Evolutionary conservation across 2,888 invertebrate species (phyloP), one percentile per base, ranked within the genome.

Genomic region (Eilema griseolum): DNA sequence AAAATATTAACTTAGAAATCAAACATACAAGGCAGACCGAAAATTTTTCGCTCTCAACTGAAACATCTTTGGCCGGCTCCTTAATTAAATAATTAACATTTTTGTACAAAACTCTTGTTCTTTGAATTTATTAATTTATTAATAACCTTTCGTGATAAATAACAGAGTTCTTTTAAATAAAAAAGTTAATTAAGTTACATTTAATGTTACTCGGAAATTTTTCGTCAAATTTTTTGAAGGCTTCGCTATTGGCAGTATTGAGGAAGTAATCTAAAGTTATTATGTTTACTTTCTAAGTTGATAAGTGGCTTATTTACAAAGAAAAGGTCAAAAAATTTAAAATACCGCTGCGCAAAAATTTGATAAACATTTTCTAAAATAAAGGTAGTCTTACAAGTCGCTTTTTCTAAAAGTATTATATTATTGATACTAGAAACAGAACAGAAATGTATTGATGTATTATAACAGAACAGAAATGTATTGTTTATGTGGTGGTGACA

Each of bases 81-180:
- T 76, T 80, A 83, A 80, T 81, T 69, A 77, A 83, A 79, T 81
- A 81, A 83, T 83, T 81, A 83, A 83, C 71, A 81, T 81, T 83
- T 82, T 46, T 73, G 65, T 78, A 72, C 61, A 70, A 69, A 72
- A 77, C 33, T 69, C 64, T 61, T 75, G 66, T 73, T 80, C 77
- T 71, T 31, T 20, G 16, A 59, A 70, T 80, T 75, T 76, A 74
- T 78, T 74, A 52, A 64, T 71, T 74, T 62, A 80, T 75, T 82
- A 72, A 72, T 65, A 73, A 63, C 57, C 63, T 66, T 65, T 78
- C 62, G 65, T 80, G 28, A 75, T 77, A 72, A 80, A 82, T 77
- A 82, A 71, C 75, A 66, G 28, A 70, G 63, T 77, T 75, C 73
- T 72, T 80, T 75, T 57, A 56, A 46, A 66, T n/a, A 57, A 37